Percentiles rank a stretch among this genome's conserved stretches.
phyloP scores from a whole-genome alignment of 2,888 invertebrate species.

The Copidosoma aretas region DNA sequence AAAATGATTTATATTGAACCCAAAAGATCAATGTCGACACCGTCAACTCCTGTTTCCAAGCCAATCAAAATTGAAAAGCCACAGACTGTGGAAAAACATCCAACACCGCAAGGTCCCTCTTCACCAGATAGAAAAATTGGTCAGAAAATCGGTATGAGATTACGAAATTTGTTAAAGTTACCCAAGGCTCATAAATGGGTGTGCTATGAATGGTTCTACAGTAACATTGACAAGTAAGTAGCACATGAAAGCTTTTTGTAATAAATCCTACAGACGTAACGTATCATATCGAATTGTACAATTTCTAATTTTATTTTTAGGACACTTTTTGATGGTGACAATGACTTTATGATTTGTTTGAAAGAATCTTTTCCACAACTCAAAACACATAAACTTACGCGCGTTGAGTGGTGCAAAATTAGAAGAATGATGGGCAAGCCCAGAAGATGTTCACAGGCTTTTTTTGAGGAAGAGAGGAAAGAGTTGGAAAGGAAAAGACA shows the following conservation, averaged over 20 bases:
- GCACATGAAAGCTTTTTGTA: background rate
- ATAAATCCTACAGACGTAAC: no score
- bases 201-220: conserved; percentile 99
- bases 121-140: conserved; percentile 84
- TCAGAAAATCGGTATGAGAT: conserved; percentile 85
- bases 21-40: conserved; percentile 45
- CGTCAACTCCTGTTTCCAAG: conserved; percentile 52
- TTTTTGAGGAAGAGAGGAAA: conserved; percentile 93
- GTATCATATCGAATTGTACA: conserved; percentile 2
- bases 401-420: conserved; percentile 95
- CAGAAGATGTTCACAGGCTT: conserved; percentile 89
- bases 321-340: conserved; percentile 92
- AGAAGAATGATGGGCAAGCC: conserved; percentile 97
- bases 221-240: conserved; percentile 86
- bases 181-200: conserved; percentile 99
- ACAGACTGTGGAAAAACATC: conserved; percentile 35
- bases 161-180: conserved; percentile 91
- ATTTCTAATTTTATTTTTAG: conserved; percentile 59
- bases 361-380: conserved; percentile 93
- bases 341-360: conserved; percentile 94
- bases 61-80: conserved; percentile 58
- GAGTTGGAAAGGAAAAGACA: conserved; percentile 89
- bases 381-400: conserved; percentile 81
- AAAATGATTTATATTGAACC: conserved; percentile 48
- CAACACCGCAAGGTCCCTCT: conserved; percentile 50